phyloP scores from a whole-genome alignment of 2,113 vertebrate species.

The Rhabdomys dilectus region DNA sequence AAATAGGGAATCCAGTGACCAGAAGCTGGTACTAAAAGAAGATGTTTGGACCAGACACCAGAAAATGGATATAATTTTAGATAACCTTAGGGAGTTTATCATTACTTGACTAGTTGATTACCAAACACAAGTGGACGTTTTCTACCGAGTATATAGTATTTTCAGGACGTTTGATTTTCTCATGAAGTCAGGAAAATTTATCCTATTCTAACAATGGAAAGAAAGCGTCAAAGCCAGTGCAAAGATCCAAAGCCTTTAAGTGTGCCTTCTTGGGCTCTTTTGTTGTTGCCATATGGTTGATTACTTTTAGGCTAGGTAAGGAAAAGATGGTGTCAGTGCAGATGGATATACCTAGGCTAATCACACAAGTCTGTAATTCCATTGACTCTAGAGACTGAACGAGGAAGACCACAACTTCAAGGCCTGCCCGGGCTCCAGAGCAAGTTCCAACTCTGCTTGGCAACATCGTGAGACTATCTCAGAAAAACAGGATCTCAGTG shows the following conservation, averaged over 20 bases:
- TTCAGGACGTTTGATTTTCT: neutral
- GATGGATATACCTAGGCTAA: neutral
- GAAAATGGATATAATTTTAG: neutral
- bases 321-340: neutral
- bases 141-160: neutral
- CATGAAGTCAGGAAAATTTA: neutral
- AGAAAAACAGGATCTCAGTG: neutral
- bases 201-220: neutral
- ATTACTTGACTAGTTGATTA: neutral
- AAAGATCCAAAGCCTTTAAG: neutral
- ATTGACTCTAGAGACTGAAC: neutral
- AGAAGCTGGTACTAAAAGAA: neutral
- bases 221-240: neutral
- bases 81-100: neutral
- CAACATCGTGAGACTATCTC: neutral
- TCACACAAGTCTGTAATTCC: neutral
- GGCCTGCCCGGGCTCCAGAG: neutral
- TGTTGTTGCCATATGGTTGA: neutral
- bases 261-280: neutral
- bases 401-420: neutral
- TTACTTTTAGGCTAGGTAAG: slow-evolving; percentile 6
- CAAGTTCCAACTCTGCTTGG: neutral
- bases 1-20: neutral
- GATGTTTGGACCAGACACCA: neutral
- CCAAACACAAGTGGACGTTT: neutral